These are phyloP conservation scores for Cynopterus sphinx DNA, from an alignment of 2,797 vertebrate genomes.

Conservation along the genomic window DNA sequence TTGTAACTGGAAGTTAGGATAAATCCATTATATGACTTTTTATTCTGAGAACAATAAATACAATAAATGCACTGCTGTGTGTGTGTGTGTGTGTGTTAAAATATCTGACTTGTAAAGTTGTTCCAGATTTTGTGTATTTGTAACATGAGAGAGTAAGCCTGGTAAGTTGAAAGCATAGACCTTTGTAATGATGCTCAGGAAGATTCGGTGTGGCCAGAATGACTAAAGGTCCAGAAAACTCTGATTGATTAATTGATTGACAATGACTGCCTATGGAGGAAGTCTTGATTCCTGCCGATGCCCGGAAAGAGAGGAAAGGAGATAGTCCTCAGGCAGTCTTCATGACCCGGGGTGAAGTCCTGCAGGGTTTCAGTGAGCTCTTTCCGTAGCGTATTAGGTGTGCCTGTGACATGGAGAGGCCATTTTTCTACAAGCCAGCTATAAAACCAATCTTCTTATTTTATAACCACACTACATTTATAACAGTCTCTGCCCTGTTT, in stretches of 20 bases:
- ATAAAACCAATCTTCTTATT: not conserved
- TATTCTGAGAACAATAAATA: not conserved
- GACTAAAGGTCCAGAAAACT: not conserved
- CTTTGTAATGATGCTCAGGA: not conserved
- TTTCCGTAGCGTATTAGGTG: not conserved
- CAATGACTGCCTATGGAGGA: not conserved
- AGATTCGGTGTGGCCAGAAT: not conserved
- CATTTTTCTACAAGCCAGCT: not conserved
- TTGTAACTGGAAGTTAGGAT: not conserved
- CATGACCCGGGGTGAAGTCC: not conserved
- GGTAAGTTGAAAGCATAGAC: not conserved
- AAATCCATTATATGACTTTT: constrained; percentile 7
- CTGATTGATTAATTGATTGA: not conserved
- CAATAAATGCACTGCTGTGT: not conserved
- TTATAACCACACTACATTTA: not conserved
- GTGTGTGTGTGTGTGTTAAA: not conserved
- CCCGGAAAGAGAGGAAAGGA: not conserved
- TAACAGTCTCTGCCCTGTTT: not conserved
- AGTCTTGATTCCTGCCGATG: not conserved
- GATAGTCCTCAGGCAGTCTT: rapidly evolving
- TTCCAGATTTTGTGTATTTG: not conserved
- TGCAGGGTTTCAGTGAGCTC: not conserved
- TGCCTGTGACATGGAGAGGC: not conserved
- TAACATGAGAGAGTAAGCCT: not conserved
- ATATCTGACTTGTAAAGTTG: not conserved